Conservation (phyloP, 2,113 vertebrate species). For the Megaptera novaeangliae region DNA sequence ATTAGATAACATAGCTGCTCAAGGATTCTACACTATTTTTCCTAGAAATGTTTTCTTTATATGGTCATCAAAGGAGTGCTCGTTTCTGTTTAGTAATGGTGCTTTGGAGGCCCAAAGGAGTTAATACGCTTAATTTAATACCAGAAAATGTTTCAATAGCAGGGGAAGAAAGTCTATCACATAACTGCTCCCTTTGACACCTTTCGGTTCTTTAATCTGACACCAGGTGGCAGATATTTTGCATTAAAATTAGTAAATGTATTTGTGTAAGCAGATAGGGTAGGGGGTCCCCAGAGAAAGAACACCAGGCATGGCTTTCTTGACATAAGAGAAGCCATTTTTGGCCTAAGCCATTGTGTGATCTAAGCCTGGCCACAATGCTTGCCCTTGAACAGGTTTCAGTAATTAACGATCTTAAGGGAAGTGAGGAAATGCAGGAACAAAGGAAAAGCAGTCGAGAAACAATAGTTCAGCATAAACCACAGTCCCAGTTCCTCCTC, state of each 20-base stretch:
- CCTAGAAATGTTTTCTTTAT: constrained; percentile 23
- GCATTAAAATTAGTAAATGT: not conserved
- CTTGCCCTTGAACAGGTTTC: not conserved
- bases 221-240: constrained; percentile 61
- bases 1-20: not conserved
- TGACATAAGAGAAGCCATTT: not conserved
- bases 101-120: not conserved
- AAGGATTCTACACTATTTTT: not conserved
- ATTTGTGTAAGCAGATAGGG: not conserved
- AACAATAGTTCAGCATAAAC: not conserved
- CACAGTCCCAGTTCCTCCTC: not conserved
- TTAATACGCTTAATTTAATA: not conserved
- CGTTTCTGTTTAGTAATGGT: not conserved
- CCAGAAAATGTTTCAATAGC: not conserved
- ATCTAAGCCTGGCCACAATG: not conserved
- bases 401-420: not conserved
- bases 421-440: not conserved
- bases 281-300: not conserved
- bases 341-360: not conserved
- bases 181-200: not conserved
- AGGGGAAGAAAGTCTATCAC: not conserved
- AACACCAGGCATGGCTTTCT: not conserved
- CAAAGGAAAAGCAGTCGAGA: not conserved
- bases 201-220: constrained; percentile 1
- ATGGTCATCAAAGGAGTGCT: not conserved